phyloP scores from a whole-genome alignment of 30 jellyfish, hydroid and myxozoan genomes.

The Aurelia sp. region DNA sequence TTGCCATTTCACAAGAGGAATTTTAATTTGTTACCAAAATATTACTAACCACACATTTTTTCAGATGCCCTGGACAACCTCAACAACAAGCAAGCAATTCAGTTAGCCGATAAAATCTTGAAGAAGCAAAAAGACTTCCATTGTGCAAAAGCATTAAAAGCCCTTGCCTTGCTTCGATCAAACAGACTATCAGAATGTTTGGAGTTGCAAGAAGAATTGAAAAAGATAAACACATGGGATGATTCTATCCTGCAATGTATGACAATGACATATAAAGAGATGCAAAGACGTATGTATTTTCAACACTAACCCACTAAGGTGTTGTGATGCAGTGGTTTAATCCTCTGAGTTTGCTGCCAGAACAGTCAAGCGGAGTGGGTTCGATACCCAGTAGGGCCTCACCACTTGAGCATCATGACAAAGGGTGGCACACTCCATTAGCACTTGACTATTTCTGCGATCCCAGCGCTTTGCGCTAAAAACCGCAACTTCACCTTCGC shows the following conservation, averaged over 20 bases:
- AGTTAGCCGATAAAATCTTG: constrained; percentile 91
- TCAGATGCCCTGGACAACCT: constrained; percentile 96
- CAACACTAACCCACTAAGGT: too few species aligned
- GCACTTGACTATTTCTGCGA: too few species aligned
- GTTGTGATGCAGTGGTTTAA: too few species aligned
- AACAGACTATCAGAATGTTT: constrained; percentile 75
- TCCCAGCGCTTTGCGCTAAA: too few species aligned
- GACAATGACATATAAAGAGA: constrained; percentile 97
- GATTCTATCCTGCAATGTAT: constrained; percentile 94
- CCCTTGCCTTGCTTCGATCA: constrained; percentile 87
- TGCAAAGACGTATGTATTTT: constrained; percentile 77
- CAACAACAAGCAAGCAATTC: constrained; percentile 91
- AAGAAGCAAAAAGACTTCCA: constrained; percentile 85
- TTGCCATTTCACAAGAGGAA: too few species aligned
- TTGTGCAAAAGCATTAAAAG: constrained; percentile 98
- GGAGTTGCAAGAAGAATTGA: constrained; percentile 73
- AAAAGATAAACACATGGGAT: constrained; percentile 66
- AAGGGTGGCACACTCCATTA: too few species aligned
- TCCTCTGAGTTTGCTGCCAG: too few species aligned
- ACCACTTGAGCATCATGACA: too few species aligned
- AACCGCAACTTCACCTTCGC: too few species aligned
- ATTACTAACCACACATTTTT: background rate
- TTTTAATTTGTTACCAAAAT: too few species aligned
- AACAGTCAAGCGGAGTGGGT: too few species aligned
- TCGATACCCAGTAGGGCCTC: too few species aligned